Base-by-base conservation (phyloP, 2,113 vertebrate genomes). In the Phoenicopterus ruber region DNA sequence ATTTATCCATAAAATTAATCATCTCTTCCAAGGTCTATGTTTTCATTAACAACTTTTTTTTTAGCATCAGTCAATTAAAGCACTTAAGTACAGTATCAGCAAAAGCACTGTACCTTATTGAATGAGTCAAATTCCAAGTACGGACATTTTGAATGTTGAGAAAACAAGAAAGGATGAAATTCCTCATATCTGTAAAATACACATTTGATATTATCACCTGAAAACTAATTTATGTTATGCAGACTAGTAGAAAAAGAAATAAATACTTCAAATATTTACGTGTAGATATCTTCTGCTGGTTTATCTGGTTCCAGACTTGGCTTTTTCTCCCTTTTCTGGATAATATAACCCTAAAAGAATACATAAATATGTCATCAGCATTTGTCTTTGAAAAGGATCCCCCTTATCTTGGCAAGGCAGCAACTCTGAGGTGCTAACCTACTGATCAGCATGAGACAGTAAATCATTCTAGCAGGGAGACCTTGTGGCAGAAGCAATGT, bases 111-210 rank as follows among this genome's bases (percentile, higher is more conserved):
- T 95, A 99, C 99, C 99, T 99, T 99, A 97, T 99, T 98, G 98
- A 99, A 99, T 77, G 99, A 98, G 82, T 99, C 99, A 98, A 99
- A 99, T 97, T 99, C 99, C 98, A 99, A 96, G 97, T 98, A 98
- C 3, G 98, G 98, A 93, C 98, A 98, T 82, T 99, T 98, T 94
- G 96, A 96, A 97, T 99, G 98, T 96, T 99, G 99, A 77, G 98
- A 98, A 97, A 99, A 99, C 90, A 99, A 98, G 97, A 99, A 99
- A 92, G 99, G 99, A 96, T 99, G 99, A 98, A 99, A 99, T 95
- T 99, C 99, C 90, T 99, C 99, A 93, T 99, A 99, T 96, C 99
- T 99, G 97, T 85, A 98, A 97, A 96, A 97, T 55, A 97, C 54
- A 98, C 67, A 93, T 86, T 95, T 87, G 90, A 89, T 91, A 96